Conservation (phyloP, 2,888 invertebrate genomes). For the Herminia tarsipennalis region DNA sequence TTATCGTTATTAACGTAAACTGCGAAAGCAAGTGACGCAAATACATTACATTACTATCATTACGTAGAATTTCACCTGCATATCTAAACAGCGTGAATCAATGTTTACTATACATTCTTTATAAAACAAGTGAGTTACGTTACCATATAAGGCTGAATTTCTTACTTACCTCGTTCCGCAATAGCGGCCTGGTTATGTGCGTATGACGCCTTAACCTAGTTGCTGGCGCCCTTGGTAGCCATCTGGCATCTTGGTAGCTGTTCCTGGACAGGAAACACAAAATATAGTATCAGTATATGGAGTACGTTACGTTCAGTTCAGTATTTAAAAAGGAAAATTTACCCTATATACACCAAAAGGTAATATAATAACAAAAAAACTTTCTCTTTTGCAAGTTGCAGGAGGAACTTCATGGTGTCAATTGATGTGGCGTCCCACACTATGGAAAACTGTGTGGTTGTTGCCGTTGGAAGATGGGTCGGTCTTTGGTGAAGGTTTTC, state of each 20-base stretch:
- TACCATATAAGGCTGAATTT: conserved; percentile 59
- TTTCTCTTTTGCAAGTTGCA: no score
- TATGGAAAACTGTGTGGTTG: no score
- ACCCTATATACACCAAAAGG: no score
- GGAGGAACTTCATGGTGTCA: no score
- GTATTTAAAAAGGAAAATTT: neutral
- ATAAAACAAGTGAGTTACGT: conserved; percentile 45
- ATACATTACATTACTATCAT: conserved; percentile 5
- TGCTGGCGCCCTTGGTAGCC: conserved; percentile 66
- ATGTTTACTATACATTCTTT: conserved; percentile 61
- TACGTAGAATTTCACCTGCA: conserved; percentile 32
- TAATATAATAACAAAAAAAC: no score
- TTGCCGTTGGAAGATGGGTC: no score
- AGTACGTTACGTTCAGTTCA: neutral
- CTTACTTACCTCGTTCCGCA: conserved; percentile 78
- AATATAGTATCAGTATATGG: neutral
- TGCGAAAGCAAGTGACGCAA: conserved; percentile 1
- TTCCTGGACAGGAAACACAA: conserved; percentile 50
- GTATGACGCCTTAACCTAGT: conserved; percentile 70
- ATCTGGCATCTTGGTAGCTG: conserved; percentile 53
- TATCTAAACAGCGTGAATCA: conserved; percentile 50
- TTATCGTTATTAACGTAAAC: no score
- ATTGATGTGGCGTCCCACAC: no score
- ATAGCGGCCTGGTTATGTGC: conserved; percentile 65
- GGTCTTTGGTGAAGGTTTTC: no score